Conservation (phyloP, 2,888 invertebrate genomes). For the Neoaliturus tenellus region DNA sequence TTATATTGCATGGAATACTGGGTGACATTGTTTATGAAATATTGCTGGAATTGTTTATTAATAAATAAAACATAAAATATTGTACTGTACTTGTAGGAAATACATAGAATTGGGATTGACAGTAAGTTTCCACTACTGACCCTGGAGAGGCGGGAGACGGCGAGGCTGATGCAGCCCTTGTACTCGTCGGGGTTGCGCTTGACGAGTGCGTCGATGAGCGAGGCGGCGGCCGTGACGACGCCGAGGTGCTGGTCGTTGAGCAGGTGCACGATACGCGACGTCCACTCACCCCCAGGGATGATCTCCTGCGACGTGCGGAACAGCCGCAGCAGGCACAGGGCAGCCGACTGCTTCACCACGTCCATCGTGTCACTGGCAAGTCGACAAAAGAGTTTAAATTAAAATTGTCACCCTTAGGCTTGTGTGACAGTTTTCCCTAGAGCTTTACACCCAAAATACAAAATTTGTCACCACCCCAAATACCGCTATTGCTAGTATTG, state of each 20-base stretch:
- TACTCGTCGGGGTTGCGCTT: constrained; percentile 99
- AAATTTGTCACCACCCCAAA: too few relatives aligned
- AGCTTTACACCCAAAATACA: too few relatives aligned
- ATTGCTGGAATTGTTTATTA: not conserved
- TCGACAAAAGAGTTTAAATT: too few relatives aligned
- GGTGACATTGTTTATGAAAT: not conserved
- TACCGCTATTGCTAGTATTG: too few relatives aligned
- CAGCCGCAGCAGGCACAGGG: constrained; percentile 94
- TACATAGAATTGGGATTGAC: too few relatives aligned
- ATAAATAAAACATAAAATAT: not conserved
- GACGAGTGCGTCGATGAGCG: constrained; percentile 97
- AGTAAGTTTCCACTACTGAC: constrained; percentile 70
- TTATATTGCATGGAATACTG: too few relatives aligned
- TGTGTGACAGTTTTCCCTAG: too few relatives aligned
- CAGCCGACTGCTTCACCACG: constrained; percentile 99
- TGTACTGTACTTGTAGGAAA: too few relatives aligned
- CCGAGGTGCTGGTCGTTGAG: constrained; percentile 99
- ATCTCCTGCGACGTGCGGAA: constrained; percentile 97
- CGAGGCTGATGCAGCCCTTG: constrained; percentile 98
- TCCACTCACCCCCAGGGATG: constrained; percentile 98
- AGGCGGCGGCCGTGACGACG: constrained; percentile 99
- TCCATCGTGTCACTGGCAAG: constrained; percentile 97
- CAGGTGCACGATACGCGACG: constrained; percentile 98
- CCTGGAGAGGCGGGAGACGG: constrained; percentile 97
- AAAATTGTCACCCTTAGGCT: too few relatives aligned